Base-by-base conservation (phyloP, 1,140 invertebrate genomes). In the Brachionus rubens region DNA sequence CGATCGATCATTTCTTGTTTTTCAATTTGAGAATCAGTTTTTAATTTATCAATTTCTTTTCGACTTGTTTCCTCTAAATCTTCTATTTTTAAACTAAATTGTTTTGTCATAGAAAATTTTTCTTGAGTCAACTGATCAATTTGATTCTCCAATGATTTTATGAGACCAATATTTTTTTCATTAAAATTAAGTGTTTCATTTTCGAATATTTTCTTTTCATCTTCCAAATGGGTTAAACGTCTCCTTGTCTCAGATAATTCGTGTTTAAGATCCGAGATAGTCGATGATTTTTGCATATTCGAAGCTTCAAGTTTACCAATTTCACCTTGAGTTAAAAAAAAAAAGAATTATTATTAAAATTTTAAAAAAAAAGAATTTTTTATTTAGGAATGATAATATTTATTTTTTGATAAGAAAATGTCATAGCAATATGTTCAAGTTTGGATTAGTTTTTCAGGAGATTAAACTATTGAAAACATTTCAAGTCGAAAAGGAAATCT, bases 241-340 rank as follows among this genome's bases (percentile, higher is more conserved):
- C 50, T 72, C 24, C 33, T 72, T 21, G 46, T 72, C 46, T 50
- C 46, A 50, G 19, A 30, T 19, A 72, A 16, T 12, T 54, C 50
- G 14, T 72, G 46, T 36, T 72, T 72, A 7, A 72, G n/a, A 30
- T 72, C 68, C 7, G 68, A 72, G 14, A 72, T 72, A 30, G 30
- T 21, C 14, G 68, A 72, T 14, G 46, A 40, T 26, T 72, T 72
- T 36, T 50, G 68, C 36, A 72, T 30, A 10, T 2, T 36, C 21
- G 28, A 33, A 26, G 68, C 68, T 26, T 72, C 68, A 1, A 72
- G 16, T 54, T 72, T 54, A 16, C 50, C 41, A 7, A 72, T 50
- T 41, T 48, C 68, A 50, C 36, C 65, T 50, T 50, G 12, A 5
- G 16, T 50, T 50, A 19, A 12, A 50, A 26, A 5, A 5, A 50